phyloP scores from a whole-genome alignment of 1,140 invertebrate genomes.

The Thrips palmi region DNA sequence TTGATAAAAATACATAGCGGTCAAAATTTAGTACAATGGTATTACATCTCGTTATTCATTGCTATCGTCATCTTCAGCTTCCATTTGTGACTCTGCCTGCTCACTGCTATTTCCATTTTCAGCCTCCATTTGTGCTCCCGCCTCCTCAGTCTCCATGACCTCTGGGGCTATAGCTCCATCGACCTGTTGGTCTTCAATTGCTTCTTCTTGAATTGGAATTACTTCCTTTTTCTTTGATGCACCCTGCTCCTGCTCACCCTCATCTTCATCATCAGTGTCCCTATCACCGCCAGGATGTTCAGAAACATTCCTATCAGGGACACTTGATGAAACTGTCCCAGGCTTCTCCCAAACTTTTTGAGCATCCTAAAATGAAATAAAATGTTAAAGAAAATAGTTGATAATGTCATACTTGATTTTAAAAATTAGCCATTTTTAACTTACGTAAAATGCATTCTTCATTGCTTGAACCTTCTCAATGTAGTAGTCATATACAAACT shows the following conservation, averaged over 20 bases:
- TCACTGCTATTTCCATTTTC: slow-evolving; percentile 21
- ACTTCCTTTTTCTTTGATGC: no score
- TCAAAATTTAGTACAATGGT: no score
- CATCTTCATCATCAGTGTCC: slow-evolving; percentile 23
- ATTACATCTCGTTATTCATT: neutral
- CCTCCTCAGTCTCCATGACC: slow-evolving; percentile 6
- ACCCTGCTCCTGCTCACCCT: slow-evolving; percentile 13
- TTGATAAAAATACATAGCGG: no score
- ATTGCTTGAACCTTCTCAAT: slow-evolving; percentile 49
- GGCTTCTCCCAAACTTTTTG: slow-evolving; percentile 30
- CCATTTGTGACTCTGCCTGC: no score
- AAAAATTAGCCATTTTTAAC: slow-evolving; percentile 5
- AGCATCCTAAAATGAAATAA: slow-evolving; percentile 20
- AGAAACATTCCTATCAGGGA: slow-evolving; percentile 22
- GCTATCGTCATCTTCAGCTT: slow-evolving; percentile 9
- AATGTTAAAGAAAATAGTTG: neutral
- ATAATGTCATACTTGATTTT: neutral
- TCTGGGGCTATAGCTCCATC: slow-evolving; percentile 6
- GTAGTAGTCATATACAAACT: slow-evolving; percentile 83
- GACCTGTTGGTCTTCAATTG: no score
- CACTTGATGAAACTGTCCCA: slow-evolving; percentile 20
- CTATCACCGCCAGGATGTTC: slow-evolving; percentile 25
- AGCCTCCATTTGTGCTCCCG: slow-evolving; percentile 19
- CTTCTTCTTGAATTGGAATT: no score
- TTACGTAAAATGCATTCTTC: slow-evolving; percentile 32